These are phyloP conservation scores for Ophioderma brevispina DNA, from an alignment of 35 echinoderm and acorn worm species.

Conservation along the genomic window DNA sequence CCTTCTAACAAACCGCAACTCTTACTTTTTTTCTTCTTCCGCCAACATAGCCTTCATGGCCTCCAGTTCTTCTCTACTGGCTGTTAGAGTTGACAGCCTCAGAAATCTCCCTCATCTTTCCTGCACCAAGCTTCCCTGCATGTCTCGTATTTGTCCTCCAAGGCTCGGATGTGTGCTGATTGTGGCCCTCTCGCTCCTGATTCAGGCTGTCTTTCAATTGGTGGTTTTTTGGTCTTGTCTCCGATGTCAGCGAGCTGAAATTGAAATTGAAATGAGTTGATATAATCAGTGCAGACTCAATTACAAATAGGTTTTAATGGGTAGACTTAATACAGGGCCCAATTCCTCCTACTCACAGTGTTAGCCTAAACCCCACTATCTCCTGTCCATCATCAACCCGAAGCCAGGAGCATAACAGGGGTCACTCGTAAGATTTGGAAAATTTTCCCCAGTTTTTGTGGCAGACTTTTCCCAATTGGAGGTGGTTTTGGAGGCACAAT, in stretches of 20 bases:
- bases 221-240: slow-evolving; percentile 67
- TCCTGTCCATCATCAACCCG: too few relatives aligned
- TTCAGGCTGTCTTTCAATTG: slow-evolving; percentile 41
- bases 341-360: too few relatives aligned
- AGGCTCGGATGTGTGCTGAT: slow-evolving; percentile 74
- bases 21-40: slow-evolving; percentile 97
- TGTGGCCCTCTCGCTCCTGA: slow-evolving; percentile 52
- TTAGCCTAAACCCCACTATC: too few relatives aligned
- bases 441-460: too few relatives aligned
- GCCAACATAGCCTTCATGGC: slow-evolving; percentile 77
- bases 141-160: slow-evolving; percentile 85
- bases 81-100: slow-evolving; percentile 80
- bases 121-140: slow-evolving; percentile 87
- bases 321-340: too few relatives aligned
- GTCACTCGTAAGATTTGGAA: too few relatives aligned
- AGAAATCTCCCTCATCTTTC: slow-evolving; percentile 94
- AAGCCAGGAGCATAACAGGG: too few relatives aligned
- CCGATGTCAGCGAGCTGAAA: slow-evolving; percentile 64
- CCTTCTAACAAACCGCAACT: too few relatives aligned
- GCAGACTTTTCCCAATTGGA: too few relatives aligned
- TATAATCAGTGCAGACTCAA: too few relatives aligned
- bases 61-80: slow-evolving; percentile 94
- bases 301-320: too few relatives aligned
- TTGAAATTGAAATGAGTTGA: not conserved
- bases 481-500: too few relatives aligned